phyloP scores from a whole-genome alignment of 2,113 vertebrate genomes.

The Nothoprocta perdicaria region DNA sequence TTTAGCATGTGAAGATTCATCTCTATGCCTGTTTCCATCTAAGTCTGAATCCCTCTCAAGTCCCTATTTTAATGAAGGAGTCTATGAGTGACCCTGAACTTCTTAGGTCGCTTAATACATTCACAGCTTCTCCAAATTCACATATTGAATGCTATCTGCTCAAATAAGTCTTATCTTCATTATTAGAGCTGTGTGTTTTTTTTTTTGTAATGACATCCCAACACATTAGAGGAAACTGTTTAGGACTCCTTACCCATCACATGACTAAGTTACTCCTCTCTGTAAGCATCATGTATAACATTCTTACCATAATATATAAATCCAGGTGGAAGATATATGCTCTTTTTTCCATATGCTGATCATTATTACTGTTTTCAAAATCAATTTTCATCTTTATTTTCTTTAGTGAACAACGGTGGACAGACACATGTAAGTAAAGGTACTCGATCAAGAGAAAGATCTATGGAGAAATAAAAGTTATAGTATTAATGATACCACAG shows the following conservation, averaged over 20 bases:
- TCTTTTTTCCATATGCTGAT: background rate
- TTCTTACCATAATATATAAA: background rate
- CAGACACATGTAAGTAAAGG: background rate
- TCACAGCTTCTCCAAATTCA: background rate
- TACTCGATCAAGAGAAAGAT: background rate
- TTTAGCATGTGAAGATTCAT: rapidly evolving
- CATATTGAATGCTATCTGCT: background rate
- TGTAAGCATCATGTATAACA: background rate
- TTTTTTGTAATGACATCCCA: background rate
- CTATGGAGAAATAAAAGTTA: background rate
- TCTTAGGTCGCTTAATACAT: background rate
- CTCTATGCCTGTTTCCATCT: background rate
- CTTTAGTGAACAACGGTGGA: background rate
- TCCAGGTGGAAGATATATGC: background rate
- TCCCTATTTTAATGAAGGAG: background rate
- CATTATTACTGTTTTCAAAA: background rate
- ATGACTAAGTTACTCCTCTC: background rate
- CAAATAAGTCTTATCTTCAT: background rate
- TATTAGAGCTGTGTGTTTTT: slow-evolving; percentile 5
- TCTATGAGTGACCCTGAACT: background rate
- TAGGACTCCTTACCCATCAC: background rate
- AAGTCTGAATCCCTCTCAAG: background rate
- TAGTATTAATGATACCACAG: background rate
- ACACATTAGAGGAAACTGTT: background rate
- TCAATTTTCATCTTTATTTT: background rate